Conservation (phyloP, 2,113 vertebrate genomes). For the Meles meles region DNA sequence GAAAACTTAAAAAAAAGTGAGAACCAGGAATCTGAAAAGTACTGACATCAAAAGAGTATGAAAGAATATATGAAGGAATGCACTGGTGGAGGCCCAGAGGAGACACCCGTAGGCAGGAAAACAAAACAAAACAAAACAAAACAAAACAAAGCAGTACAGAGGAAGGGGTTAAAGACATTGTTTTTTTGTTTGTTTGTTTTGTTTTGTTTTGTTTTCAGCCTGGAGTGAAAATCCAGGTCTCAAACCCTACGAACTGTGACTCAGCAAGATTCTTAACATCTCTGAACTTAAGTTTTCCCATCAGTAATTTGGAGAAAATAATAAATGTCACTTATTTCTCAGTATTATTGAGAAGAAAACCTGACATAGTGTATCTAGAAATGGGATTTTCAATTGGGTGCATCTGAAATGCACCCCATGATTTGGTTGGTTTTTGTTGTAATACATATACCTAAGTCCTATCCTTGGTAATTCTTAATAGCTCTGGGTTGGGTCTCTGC, state of each 20-base stretch:
- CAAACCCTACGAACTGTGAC: neutral
- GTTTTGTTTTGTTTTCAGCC: neutral
- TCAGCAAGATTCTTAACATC: neutral
- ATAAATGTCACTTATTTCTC: neutral
- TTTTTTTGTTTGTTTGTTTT: too few relatives aligned
- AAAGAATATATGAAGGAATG: neutral
- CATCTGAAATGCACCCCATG: neutral
- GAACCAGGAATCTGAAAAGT: neutral
- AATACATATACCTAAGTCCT: neutral
- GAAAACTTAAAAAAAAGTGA: neutral
- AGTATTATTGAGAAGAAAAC: neutral
- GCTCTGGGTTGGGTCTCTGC: neutral
- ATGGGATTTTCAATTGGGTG: neutral
- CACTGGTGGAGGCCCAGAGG: neutral
- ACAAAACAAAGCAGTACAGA: neutral
- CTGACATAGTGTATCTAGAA: neutral
- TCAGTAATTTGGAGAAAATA: neutral
- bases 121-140: neutral
- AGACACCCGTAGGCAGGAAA: neutral
- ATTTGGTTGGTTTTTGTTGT: neutral
- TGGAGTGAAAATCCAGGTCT: neutral
- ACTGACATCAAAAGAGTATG: neutral
- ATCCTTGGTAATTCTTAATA: neutral
- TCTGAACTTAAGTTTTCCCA: neutral
- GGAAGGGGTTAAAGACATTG: neutral